Evolutionary conservation across 1,140 invertebrate genomes (phyloP).

Genomic region (Drosophila subpulchrella): DNA sequence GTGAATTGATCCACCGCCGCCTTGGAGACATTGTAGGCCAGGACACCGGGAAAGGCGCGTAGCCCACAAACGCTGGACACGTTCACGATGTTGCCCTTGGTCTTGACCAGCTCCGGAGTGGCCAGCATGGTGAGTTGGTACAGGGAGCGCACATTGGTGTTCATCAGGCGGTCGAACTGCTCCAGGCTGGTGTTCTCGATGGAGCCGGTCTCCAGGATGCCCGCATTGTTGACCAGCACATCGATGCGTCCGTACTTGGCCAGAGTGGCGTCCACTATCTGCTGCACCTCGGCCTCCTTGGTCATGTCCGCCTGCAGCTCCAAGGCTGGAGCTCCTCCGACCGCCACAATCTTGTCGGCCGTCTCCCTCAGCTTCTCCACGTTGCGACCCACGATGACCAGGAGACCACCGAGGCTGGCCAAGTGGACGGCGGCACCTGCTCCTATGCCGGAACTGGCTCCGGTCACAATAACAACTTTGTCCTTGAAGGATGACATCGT

Average conservation of each 20-base stretch:
- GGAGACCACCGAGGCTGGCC: conserved; percentile 89
- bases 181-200: conserved; percentile 93
- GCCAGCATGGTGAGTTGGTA: conserved; percentile 94
- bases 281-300: conserved; percentile 90
- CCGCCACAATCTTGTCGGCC: conserved; percentile 85
- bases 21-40: conserved; percentile 95
- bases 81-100: conserved; percentile 95
- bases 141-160: conserved; percentile 93
- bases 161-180: conserved; percentile 94
- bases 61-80: conserved; percentile 95
- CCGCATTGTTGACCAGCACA: conserved; percentile 94
- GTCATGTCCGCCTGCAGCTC: conserved; percentile 87
- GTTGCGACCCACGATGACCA: conserved; percentile 91
- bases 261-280: conserved; percentile 89
- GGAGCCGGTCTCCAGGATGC: conserved; percentile 91
- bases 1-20: conserved; percentile 96
- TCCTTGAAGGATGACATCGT: conserved; percentile 86
- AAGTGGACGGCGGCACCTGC: conserved; percentile 91
- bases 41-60: conserved; percentile 90
- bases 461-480: conserved; percentile 91
- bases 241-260: conserved; percentile 90
- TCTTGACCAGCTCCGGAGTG: conserved; percentile 92
- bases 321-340: conserved; percentile 43
- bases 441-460: conserved; percentile 95
- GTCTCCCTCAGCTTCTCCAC: conserved; percentile 86